Evolutionary conservation across 2,888 invertebrate genomes (phyloP).

Genomic region (Bhutanitis thaidina): DNA sequence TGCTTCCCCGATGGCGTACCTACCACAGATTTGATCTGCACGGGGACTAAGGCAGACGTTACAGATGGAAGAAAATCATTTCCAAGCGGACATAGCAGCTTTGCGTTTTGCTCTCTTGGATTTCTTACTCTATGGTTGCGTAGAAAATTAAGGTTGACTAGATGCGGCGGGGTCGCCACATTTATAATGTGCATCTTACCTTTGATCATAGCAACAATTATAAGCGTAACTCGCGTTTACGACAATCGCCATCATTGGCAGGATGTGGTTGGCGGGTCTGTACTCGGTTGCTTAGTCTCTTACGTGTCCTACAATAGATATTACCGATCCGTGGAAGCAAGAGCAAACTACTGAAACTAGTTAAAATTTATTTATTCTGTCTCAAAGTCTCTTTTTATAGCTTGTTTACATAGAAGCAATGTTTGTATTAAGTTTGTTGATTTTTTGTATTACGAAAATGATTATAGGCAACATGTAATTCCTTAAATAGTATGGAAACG

Average conservation of each 20-base stretch:
- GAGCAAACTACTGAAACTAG: too few relatives aligned
- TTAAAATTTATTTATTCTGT: too few relatives aligned
- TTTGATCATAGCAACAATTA: slow-evolving; percentile 77
- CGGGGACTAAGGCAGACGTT: slow-evolving; percentile 79
- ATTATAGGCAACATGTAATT: too few relatives aligned
- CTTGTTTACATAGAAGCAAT: too few relatives aligned
- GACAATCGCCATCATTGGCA: slow-evolving; percentile 95
- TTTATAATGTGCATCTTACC: slow-evolving; percentile 70
- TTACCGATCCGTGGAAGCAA: too few relatives aligned
- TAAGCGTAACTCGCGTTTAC: slow-evolving; percentile 88
- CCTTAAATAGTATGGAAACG: too few relatives aligned
- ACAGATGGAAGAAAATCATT: slow-evolving; percentile 92
- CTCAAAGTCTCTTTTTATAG: too few relatives aligned
- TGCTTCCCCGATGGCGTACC: slow-evolving; percentile 87
- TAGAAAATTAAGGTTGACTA: slow-evolving; percentile 73
- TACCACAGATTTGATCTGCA: slow-evolving; percentile 76
- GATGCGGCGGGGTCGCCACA: not conserved
- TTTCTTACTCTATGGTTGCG: slow-evolving; percentile 85
- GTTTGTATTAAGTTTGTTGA: too few relatives aligned
- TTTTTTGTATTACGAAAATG: too few relatives aligned
- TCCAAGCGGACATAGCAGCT: slow-evolving; percentile 92
- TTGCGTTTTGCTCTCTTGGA: slow-evolving; percentile 87
- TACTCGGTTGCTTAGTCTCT: slow-evolving; percentile 82
- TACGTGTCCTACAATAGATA: slow-evolving; percentile 80
- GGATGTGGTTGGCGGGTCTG: slow-evolving; percentile 85